These are phyloP conservation scores for Netelia melanura DNA, from an alignment of 2,888 invertebrate species.

Conservation along the genomic window DNA sequence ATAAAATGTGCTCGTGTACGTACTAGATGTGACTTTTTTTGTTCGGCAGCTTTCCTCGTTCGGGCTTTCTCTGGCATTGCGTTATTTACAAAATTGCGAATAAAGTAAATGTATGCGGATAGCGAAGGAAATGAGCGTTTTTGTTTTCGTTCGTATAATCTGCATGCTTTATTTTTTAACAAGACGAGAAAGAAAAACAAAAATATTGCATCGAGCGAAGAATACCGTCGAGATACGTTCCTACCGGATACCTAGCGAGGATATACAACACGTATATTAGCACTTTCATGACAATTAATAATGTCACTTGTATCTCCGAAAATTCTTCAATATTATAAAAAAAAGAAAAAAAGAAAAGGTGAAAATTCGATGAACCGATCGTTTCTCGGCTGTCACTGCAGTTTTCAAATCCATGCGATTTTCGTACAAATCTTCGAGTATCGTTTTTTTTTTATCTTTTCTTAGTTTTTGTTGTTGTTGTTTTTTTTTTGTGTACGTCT, in stretches of 20 bases:
- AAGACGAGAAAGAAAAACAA: conserved; percentile 1
- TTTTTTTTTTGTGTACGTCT: conserved; percentile 5
- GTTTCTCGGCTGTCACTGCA: conserved; percentile 51
- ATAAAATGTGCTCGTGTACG: background rate
- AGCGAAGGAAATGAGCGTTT: conserved; percentile 6
- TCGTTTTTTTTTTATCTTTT: conserved; percentile 19
- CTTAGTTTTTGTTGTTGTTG: background rate
- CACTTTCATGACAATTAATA: conserved; percentile 25
- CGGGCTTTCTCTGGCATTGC: background rate
- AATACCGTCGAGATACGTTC: background rate
- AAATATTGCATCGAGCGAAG: conserved; percentile 1
- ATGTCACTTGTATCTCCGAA: conserved; percentile 34
- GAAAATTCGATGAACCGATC: conserved; percentile 12
- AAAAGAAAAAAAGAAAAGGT: conserved; percentile 21
- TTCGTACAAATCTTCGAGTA: conserved; percentile 23
- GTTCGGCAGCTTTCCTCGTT: background rate
- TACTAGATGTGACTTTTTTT: background rate
- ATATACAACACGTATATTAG: background rate
- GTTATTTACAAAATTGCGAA: background rate
- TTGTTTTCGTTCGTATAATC: conserved; percentile 5
- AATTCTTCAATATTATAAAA: conserved; percentile 31
- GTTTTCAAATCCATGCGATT: conserved; percentile 42
- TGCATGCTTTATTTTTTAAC: conserved; percentile 31
- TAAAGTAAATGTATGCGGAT: conserved; percentile 3
- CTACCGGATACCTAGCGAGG: background rate